Evolutionary conservation across 2,113 vertebrate species (phyloP), one percentile per base, ranked within the genome.

Genomic region (Centrocercus urophasianus): DNA sequence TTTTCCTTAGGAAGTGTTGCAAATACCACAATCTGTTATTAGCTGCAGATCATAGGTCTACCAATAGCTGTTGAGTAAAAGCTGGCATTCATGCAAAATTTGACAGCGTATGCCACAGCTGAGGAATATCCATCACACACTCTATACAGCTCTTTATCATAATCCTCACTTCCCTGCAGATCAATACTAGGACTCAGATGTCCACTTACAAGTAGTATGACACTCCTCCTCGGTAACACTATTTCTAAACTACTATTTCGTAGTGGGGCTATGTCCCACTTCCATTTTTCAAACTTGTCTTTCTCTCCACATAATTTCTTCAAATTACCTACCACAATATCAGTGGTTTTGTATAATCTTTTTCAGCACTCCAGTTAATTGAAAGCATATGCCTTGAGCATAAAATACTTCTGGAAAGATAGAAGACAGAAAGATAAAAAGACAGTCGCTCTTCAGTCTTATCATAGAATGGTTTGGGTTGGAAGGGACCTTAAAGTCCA

Each of bases 21-120:
- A 65, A 76, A 88, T 43, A 16, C 12, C 48, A 19, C 14, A 66
- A 20, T n/a, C 24, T 45, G 40, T 66, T 64, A 52, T 34, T 6
- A 73, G 48, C 50, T 89, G 32, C 20, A 60, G 42, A 14, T 17
- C 47, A 50, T 34, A 59, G 36, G 20, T 11, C 60, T 73, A 40
- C n/a, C 42, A 43, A n/a, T 18, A 50, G 7, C 22, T 32, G 20
- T 54, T 0, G 0, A 71, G 36, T 22, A 67, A 65, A 86, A 83
- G 34, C 47, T 75, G 24, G 15, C 71, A 48, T 30, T 90, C 14
- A 0, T 82, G 30, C 50, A 75, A 42, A 60, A 56, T 83, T 40
- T 77, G 56, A 54, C 18, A 27, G 4, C 5, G 12, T n/a, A 25
- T 27, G 32, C 38, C 24, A 27, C 18, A 66, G 13, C 27, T 78